Percentiles rank a stretch among this genome's conserved stretches.
Evolutionary conservation across 2,113 vertebrate species (phyloP).

Genomic region (Athene noctua): DNA sequence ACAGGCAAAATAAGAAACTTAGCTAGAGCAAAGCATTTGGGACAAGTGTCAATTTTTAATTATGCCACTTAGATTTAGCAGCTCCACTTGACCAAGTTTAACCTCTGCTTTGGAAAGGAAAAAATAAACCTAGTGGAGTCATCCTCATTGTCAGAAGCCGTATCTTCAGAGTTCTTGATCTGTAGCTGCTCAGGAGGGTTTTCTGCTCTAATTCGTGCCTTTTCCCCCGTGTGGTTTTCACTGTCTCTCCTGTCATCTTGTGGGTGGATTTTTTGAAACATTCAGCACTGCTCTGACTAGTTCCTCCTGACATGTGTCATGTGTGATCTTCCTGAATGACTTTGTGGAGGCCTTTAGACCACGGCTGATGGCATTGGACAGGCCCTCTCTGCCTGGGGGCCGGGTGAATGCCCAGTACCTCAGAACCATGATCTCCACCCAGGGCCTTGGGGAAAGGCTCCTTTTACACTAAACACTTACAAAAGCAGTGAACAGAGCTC

Average conservation of each 20-base stretch:
- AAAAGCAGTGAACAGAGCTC: background rate
- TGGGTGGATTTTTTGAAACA: background rate
- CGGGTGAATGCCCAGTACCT: background rate
- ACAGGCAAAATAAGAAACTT: background rate
- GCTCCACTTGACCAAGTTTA: conserved; percentile 12
- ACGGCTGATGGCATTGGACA: background rate
- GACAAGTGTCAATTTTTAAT: conserved; percentile 32
- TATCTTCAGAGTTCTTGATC: background rate
- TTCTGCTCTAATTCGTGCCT: background rate
- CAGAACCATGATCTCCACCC: background rate
- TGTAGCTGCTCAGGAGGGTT: background rate
- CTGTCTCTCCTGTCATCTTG: background rate
- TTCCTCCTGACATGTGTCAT: background rate
- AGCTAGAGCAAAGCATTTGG: background rate
- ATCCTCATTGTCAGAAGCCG: fast-evolving
- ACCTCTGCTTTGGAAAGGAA: background rate
- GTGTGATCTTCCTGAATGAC: background rate
- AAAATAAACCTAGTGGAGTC: background rate
- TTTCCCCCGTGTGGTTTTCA: background rate
- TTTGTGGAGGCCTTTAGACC: background rate
- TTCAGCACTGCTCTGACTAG: background rate
- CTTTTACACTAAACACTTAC: too few species aligned
- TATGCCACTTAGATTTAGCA: background rate
- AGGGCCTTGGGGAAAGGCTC: background rate
- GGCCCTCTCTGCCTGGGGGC: background rate